These are phyloP conservation scores for Elanoides forficatus DNA, from an alignment of 2,113 vertebrate species.

Conservation along the genomic window DNA sequence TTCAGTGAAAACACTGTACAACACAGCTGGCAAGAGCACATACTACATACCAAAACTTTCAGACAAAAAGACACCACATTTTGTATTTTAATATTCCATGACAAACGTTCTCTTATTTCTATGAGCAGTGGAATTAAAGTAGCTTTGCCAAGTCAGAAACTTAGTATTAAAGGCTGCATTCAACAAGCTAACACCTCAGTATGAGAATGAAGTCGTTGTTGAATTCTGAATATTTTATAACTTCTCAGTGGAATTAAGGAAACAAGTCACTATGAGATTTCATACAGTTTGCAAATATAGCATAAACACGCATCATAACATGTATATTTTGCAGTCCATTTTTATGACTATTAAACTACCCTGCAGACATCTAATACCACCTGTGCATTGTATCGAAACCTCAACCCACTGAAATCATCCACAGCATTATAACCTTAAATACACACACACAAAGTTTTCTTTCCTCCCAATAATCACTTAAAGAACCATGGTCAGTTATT, in stretches of 20 bases:
- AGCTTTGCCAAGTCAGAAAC: conserved; percentile 57
- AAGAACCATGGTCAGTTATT: accelerated
- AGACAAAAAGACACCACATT: conserved; percentile 64
- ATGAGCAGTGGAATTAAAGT: conserved; percentile 59
- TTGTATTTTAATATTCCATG: conserved; percentile 58
- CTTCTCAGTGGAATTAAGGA: conserved; percentile 50
- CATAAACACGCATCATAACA: neutral
- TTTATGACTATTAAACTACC: neutral
- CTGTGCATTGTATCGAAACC: neutral
- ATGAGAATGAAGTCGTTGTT: conserved; percentile 66
- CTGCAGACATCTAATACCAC: neutral
- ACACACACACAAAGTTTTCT: neutral
- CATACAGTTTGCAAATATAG: neutral
- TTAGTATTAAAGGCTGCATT: conserved; percentile 69
- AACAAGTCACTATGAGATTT: conserved; percentile 56
- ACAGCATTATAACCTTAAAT: neutral
- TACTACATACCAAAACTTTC: conserved; percentile 21
- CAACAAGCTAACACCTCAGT: conserved; percentile 67
- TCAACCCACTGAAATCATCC: neutral
- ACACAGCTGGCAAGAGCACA: conserved; percentile 49
- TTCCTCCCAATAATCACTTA: neutral
- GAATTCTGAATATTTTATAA: conserved; percentile 55
- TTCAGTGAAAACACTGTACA: neutral
- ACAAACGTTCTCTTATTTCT: conserved; percentile 66
- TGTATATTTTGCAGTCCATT: neutral